Percentiles rank a stretch among this genome's conserved stretches.
These are phyloP conservation scores for Magallana nippona DNA, from an alignment of 2,888 invertebrate genomes.

Conservation along the genomic window DNA sequence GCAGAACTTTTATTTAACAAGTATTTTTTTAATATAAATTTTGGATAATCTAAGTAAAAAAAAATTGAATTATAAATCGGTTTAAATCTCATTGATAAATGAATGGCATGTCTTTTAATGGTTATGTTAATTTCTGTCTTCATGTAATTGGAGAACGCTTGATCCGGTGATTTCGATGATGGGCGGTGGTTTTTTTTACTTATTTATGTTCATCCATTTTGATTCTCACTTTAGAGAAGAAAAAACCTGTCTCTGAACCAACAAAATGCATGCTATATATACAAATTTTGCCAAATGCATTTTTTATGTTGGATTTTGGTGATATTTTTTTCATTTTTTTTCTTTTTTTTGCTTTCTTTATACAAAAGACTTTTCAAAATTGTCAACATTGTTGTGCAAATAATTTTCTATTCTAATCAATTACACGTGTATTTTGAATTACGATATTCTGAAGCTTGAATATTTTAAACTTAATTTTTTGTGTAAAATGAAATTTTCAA, in stretches of 20 bases:
- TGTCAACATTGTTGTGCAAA: constrained; percentile 33
- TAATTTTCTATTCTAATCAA: background rate
- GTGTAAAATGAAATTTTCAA: background rate
- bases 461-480: background rate
- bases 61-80: too few relatives aligned
- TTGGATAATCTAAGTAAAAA: too few relatives aligned
- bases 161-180: constrained; percentile 26
- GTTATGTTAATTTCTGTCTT: background rate
- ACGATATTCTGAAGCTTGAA: background rate
- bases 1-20: too few relatives aligned
- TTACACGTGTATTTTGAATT: background rate
- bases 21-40: too few relatives aligned
- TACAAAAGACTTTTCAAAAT: constrained; percentile 35
- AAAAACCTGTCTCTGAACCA: constrained; percentile 33
- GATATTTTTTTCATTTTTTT: background rate
- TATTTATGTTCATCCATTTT: constrained; percentile 20
- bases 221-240: constrained; percentile 22
- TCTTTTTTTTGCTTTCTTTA: constrained; percentile 31
- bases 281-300: constrained; percentile 30
- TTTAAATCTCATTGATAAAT: background rate
- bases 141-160: background rate
- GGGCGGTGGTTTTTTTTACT: constrained; percentile 28
- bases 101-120: constrained; percentile 2
- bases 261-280: constrained; percentile 46
- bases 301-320: constrained; percentile 33